Percentiles rank a stretch among this genome's conserved stretches.
Conservation (phyloP, 2,888 invertebrate species). For the Maniola hyperantus region DNA sequence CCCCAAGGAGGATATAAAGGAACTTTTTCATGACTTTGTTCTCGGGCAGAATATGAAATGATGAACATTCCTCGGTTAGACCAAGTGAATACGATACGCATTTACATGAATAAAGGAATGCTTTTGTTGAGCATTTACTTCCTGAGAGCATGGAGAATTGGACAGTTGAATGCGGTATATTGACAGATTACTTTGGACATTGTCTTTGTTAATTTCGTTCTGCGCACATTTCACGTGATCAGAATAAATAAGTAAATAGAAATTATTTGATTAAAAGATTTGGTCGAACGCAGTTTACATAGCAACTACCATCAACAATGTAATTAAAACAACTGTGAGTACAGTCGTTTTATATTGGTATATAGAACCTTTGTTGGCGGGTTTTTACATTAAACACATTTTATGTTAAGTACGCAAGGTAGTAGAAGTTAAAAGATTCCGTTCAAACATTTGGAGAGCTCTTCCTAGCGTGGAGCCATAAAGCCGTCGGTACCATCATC, state of each 20-base stretch:
- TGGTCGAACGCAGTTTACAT: not conserved
- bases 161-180: not conserved
- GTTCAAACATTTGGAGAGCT: slow-evolving; percentile 59
- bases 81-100: slow-evolving; percentile 11
- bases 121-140: not conserved
- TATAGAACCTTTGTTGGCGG: not conserved
- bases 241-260: not conserved
- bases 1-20: slow-evolving; percentile 27
- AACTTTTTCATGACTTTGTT: slow-evolving; percentile 28
- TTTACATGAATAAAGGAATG: slow-evolving; percentile 12
- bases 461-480: slow-evolving; percentile 62
- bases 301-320: not conserved
- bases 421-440: slow-evolving; percentile 47
- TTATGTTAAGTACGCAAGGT: slow-evolving; percentile 21
- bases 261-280: not conserved
- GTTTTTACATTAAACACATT: not conserved
- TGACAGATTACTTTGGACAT: not conserved
- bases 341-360: not conserved
- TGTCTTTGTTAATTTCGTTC: not conserved
- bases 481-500: slow-evolving; percentile 65
- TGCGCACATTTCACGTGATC: not conserved
- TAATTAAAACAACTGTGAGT: not conserved
- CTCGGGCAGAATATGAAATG: slow-evolving; percentile 17
- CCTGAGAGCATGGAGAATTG: slow-evolving; percentile 8
- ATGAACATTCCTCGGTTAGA: slow-evolving; percentile 9